These are phyloP conservation scores for Sceloporus tristichus DNA, from an alignment of 2,113 vertebrate genomes.

Conservation along the genomic window DNA sequence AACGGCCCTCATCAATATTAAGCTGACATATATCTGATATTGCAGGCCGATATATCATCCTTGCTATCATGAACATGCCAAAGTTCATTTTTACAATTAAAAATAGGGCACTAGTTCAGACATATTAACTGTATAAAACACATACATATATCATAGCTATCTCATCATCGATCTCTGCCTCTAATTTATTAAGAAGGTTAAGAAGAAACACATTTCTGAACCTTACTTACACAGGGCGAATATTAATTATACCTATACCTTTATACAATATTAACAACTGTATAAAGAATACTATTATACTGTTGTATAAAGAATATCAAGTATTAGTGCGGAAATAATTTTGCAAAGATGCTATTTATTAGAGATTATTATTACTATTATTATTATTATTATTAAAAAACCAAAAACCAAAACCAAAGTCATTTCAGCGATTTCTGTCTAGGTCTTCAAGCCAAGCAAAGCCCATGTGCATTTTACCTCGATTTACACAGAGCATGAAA, in stretches of 20 bases:
- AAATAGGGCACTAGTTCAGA: not conserved
- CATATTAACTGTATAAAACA: not conserved
- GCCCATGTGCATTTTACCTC: too few species aligned
- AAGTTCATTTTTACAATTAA: conserved; percentile 13
- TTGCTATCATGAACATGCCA: not conserved
- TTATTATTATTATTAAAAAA: not conserved
- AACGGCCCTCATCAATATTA: too few species aligned
- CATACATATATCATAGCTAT: not conserved
- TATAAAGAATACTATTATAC: too few species aligned
- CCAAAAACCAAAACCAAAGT: not conserved
- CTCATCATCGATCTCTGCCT: not conserved
- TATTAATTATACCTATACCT: not conserved
- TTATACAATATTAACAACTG: too few species aligned
- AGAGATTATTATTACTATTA: too few species aligned
- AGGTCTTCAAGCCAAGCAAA: not conserved
- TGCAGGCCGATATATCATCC: not conserved
- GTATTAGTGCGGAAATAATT: not conserved
- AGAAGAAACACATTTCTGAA: not conserved
- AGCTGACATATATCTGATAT: not conserved
- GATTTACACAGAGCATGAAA: too few species aligned
- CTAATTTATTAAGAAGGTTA: not conserved
- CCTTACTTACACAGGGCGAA: not conserved
- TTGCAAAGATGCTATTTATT: not conserved
- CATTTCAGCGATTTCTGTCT: not conserved
- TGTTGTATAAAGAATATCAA: too few species aligned